Percentiles rank a stretch among this genome's conserved stretches.
Conservation (phyloP, 2,888 invertebrate species). For the Cinara cedri region DNA sequence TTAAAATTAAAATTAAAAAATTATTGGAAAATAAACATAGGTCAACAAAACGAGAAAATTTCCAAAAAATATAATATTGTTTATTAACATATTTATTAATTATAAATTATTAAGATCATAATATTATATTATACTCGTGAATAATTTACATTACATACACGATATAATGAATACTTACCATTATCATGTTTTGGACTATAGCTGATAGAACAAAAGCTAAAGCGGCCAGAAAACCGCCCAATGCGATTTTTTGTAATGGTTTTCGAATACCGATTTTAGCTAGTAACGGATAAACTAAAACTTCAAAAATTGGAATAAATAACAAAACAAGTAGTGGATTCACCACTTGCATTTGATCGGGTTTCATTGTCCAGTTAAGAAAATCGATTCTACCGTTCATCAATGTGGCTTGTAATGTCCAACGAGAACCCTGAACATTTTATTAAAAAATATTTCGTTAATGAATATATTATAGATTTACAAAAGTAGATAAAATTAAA, state of each 20-base stretch:
- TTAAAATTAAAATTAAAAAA: background rate
- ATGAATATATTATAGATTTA: background rate
- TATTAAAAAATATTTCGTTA: background rate
- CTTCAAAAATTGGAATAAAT: conserved; percentile 85
- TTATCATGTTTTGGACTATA: conserved; percentile 65
- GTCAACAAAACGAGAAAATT: too few relatives aligned
- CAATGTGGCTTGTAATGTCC: conserved; percentile 74
- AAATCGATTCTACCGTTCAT: conserved; percentile 82
- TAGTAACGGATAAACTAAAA: conserved; percentile 79
- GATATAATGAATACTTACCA: conserved; percentile 61
- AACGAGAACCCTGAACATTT: conserved; percentile 60
- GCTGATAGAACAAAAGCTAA: conserved; percentile 87
- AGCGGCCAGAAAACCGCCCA: conserved; percentile 86
- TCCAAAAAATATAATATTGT: too few relatives aligned
- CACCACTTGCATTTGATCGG: conserved; percentile 94
- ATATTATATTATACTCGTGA: too few relatives aligned
- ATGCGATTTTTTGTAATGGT: conserved; percentile 84
- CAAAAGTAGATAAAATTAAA: background rate
- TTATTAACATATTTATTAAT: too few relatives aligned
- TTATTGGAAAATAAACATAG: too few relatives aligned
- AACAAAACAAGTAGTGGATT: conserved; percentile 85
- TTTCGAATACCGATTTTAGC: conserved; percentile 73
- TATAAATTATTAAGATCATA: too few relatives aligned
- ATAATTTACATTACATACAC: too few relatives aligned
- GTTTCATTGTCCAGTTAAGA: conserved; percentile 75